These are phyloP conservation scores for Saturnia japonica DNA, from an alignment of 2,888 invertebrate species.

Conservation along the genomic window DNA sequence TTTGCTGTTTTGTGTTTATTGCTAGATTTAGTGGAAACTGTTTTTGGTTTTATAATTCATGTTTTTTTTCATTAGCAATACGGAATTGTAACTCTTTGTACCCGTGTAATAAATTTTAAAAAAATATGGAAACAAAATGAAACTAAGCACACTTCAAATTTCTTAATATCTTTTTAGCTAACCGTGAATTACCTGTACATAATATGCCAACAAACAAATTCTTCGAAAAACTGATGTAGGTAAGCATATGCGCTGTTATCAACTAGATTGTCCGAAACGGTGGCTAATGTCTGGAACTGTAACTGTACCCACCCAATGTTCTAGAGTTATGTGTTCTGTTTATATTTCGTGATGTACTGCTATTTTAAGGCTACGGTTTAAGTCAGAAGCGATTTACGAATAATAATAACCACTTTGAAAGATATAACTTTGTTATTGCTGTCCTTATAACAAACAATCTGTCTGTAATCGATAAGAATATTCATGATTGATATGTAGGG, in stretches of 20 bases:
- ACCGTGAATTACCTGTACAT: neutral
- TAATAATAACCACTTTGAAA: neutral
- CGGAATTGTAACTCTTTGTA: too few species aligned
- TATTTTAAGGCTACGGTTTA: conserved; percentile 39
- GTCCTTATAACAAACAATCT: too few species aligned
- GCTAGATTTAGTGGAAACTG: too few species aligned
- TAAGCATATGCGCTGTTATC: conserved; percentile 17
- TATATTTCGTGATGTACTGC: conserved; percentile 64
- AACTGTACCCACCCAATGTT: conserved; percentile 43
- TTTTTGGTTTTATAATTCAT: too few species aligned
- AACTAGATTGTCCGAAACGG: conserved; percentile 53
- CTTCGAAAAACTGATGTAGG: conserved; percentile 19
- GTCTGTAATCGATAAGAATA: too few species aligned
- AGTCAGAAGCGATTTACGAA: conserved; percentile 24
- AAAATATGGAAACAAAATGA: too few species aligned
- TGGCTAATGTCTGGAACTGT: conserved; percentile 52
- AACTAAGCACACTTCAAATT: too few species aligned
- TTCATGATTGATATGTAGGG: too few species aligned
- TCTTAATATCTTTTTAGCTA: neutral
- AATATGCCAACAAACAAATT: conserved; percentile 13
- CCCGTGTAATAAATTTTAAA: too few species aligned
- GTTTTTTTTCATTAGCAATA: too few species aligned
- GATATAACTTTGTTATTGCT: too few species aligned
- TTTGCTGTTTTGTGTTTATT: too few species aligned
- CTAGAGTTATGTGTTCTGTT: conserved; percentile 53